Evolutionary conservation across 2,113 vertebrate species (phyloP).

Genomic region (Microtus pennsylvanicus): DNA sequence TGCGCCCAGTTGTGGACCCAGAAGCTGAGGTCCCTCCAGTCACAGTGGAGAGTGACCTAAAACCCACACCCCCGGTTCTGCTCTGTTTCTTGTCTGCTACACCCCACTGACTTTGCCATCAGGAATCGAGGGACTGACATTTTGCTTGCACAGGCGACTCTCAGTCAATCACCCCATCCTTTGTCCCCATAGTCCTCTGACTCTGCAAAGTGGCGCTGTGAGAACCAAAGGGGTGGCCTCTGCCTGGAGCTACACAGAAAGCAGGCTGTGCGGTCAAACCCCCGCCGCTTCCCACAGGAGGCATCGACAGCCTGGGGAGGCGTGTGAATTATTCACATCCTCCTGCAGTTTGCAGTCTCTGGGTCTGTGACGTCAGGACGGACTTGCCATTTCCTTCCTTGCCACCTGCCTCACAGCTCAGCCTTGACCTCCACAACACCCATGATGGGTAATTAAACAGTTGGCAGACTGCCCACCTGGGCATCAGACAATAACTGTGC

Average conservation of each 20-base stretch:
- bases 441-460: neutral
- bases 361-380: fast-evolving
- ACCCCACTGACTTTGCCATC: neutral
- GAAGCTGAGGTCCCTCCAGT: neutral
- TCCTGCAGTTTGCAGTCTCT: fast-evolving
- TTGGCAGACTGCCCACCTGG: neutral
- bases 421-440: fast-evolving
- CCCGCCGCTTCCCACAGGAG: fast-evolving
- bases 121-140: neutral
- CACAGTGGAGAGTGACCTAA: neutral
- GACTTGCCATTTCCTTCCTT: neutral
- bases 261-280: neutral
- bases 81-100: fast-evolving
- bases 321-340: fast-evolving
- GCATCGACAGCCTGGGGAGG: fast-evolving
- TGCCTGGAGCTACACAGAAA: neutral
- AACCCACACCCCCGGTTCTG: fast-evolving
- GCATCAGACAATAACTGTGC: fast-evolving
- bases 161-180: fast-evolving
- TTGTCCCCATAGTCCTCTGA: fast-evolving
- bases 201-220: neutral
- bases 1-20: neutral
- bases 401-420: neutral
- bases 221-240: too few relatives aligned
- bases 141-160: fast-evolving